A percentile compares a stretch with the other conserved stretches of the same genome.
phyloP scores from a whole-genome alignment of 1,140 invertebrate species.

The Idris sp. region DNA sequence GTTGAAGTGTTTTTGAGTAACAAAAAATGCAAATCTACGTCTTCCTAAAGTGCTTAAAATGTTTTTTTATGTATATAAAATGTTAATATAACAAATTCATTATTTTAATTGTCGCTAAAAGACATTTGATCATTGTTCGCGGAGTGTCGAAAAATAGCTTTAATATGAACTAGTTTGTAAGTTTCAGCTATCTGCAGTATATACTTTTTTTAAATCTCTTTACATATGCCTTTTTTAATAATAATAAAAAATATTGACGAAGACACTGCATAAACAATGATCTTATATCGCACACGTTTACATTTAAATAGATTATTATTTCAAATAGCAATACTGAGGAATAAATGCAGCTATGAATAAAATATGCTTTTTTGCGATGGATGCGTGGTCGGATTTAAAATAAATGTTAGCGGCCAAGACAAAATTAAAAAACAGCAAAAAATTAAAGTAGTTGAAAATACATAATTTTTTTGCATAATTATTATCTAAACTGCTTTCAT shows the following conservation, averaged over 20 bases:
- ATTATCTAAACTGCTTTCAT: too few relatives aligned
- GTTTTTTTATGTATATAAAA: constrained; percentile 36
- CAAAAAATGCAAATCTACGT: constrained; percentile 53
- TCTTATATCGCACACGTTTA: constrained; percentile 50
- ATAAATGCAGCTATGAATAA: constrained; percentile 49
- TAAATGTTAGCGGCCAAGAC: too few relatives aligned
- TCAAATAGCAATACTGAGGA: constrained; percentile 35
- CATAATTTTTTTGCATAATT: too few relatives aligned
- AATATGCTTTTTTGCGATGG: constrained; percentile 52
- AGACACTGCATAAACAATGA: constrained; percentile 43
- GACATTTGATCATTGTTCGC: constrained; percentile 52
- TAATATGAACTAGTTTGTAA: constrained; percentile 16
- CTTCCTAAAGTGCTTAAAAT: constrained; percentile 56
- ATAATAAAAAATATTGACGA: constrained; percentile 6
- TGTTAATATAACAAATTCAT: too few relatives aligned
- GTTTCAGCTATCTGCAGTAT: not conserved
- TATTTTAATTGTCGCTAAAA: constrained; percentile 45
- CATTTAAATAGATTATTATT: constrained; percentile 52
- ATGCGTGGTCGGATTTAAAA: too few relatives aligned
- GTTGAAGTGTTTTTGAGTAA: constrained; percentile 48
- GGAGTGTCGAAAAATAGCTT: constrained; percentile 25
- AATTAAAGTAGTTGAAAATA: too few relatives aligned
- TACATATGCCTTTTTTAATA: not conserved
- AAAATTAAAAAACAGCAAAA: too few relatives aligned
- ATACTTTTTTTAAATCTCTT: not conserved